These are phyloP conservation scores for Chelidonichthys spinosus DNA, from an alignment of 2,797 vertebrate species.

Conservation along the genomic window DNA sequence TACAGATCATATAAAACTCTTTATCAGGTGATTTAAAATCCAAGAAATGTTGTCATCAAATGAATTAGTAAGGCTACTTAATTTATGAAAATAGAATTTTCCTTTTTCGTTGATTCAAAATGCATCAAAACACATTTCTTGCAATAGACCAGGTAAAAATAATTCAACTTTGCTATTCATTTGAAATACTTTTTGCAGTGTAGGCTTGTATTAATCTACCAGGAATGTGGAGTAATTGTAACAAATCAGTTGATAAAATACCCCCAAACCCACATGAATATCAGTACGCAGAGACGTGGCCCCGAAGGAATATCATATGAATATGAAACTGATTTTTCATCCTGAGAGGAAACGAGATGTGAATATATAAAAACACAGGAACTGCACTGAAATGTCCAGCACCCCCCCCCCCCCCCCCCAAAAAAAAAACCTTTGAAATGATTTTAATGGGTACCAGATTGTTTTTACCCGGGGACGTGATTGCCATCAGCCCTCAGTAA, in stretches of 20 bases:
- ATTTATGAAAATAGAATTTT: neutral
- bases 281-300: neutral
- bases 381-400: slow-evolving; percentile 32
- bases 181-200: neutral
- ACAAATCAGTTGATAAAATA: slow-evolving; percentile 29
- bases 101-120: neutral
- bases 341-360: slow-evolving; percentile 41
- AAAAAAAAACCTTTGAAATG: slow-evolving; percentile 60
- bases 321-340: slow-evolving; percentile 40
- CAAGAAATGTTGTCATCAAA: neutral
- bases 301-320: slow-evolving; percentile 18
- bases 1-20: neutral
- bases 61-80: neutral
- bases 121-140: neutral
- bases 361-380: slow-evolving; percentile 44
- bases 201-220: neutral
- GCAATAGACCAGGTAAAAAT: neutral
- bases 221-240: slow-evolving; percentile 5
- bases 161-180: neutral
- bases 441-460: slow-evolving; percentile 80
- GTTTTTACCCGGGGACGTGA: slow-evolving; percentile 70
- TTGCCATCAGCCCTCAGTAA: slow-evolving; percentile 74
- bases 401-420: too few relatives aligned
- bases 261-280: slow-evolving; percentile 17
- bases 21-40: neutral